A percentile compares a stretch with the other conserved stretches of the same genome.
These are phyloP conservation scores for Emmelina monodactyla DNA, from an alignment of 2,888 invertebrate species.

Conservation along the genomic window DNA sequence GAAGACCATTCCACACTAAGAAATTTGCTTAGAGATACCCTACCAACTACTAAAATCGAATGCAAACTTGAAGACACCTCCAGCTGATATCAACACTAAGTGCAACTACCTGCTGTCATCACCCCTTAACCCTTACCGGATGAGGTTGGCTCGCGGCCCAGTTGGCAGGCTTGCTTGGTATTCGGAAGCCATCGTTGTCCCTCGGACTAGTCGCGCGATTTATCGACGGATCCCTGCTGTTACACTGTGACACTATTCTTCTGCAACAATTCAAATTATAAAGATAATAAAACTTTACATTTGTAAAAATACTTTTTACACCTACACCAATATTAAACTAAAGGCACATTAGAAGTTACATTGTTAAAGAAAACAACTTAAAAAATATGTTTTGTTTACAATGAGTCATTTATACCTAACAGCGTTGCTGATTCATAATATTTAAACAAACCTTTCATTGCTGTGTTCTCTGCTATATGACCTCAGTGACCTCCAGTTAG, in stretches of 20 bases:
- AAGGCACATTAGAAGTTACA: too few relatives aligned
- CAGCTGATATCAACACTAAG: too few relatives aligned
- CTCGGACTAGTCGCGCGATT: conserved; percentile 47
- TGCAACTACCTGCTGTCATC: too few relatives aligned
- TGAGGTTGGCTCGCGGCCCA: too few relatives aligned
- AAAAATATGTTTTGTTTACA: conserved; percentile 1
- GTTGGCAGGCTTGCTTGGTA: conserved; percentile 34
- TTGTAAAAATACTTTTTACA: conserved; percentile 2
- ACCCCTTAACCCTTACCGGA: too few relatives aligned
- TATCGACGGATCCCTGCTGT: conserved; percentile 48
- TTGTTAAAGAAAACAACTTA: conserved; percentile 4
- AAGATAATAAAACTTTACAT: conserved; percentile 4
- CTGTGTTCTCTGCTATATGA: conserved; percentile 61
- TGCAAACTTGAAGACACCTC: too few relatives aligned
- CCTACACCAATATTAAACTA: too few relatives aligned
- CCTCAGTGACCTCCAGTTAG: conserved; percentile 52
- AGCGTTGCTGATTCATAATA: too few relatives aligned
- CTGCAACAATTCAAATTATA: conserved; percentile 34
- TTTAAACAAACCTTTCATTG: conserved; percentile 60
- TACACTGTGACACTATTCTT: conserved; percentile 54
- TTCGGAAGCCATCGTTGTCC: conserved; percentile 50
- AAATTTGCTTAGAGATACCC: too few relatives aligned
- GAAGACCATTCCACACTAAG: too few relatives aligned
- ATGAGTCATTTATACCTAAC: not conserved
- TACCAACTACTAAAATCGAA: too few relatives aligned